phyloP scores from a whole-genome alignment of 1,140 invertebrate genomes.

The Drosophila pallidifrons region DNA sequence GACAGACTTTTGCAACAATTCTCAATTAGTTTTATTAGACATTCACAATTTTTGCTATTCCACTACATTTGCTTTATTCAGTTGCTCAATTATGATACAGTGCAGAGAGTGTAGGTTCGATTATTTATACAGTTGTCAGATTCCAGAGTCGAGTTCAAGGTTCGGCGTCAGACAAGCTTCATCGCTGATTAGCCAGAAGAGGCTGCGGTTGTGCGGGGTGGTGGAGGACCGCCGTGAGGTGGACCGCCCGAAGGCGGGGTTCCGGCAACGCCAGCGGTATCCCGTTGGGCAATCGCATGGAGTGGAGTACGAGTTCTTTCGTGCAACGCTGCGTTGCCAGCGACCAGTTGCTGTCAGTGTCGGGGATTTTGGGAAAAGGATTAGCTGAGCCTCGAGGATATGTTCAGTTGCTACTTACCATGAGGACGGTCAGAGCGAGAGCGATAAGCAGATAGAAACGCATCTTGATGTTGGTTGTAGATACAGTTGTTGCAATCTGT shows the following conservation, averaged over 20 bases:
- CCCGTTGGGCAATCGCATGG: constrained; percentile 6
- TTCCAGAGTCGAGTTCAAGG: neutral
- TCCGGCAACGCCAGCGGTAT: constrained; percentile 15
- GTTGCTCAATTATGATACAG: constrained; percentile 6
- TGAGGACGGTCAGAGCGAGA: constrained; percentile 52
- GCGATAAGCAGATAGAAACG: constrained; percentile 58
- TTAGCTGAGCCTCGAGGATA: neutral
- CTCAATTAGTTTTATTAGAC: neutral
- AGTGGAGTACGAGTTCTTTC: constrained; percentile 22
- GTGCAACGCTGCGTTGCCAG: constrained; percentile 15
- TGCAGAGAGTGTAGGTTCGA: constrained; percentile 1
- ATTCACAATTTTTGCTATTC: neutral
- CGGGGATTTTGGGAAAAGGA: neutral
- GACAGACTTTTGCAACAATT: neutral
- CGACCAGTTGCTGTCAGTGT: constrained; percentile 41
- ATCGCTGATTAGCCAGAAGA: constrained; percentile 27
- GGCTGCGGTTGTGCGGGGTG: constrained; percentile 52
- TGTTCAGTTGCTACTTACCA: constrained; percentile 40
- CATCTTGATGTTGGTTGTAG: constrained; percentile 49
- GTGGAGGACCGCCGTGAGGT: constrained; percentile 41
- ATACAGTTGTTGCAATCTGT: constrained; percentile 53
- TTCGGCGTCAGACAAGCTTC: neutral
- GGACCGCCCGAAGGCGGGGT: constrained; percentile 33
- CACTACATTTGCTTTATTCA: constrained; percentile 31
- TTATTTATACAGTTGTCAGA: neutral